A percentile compares a stretch with the other conserved stretches of the same genome.
These are phyloP conservation scores for Albula glossodonta DNA, from an alignment of 2,113 vertebrate species.

Conservation along the genomic window DNA sequence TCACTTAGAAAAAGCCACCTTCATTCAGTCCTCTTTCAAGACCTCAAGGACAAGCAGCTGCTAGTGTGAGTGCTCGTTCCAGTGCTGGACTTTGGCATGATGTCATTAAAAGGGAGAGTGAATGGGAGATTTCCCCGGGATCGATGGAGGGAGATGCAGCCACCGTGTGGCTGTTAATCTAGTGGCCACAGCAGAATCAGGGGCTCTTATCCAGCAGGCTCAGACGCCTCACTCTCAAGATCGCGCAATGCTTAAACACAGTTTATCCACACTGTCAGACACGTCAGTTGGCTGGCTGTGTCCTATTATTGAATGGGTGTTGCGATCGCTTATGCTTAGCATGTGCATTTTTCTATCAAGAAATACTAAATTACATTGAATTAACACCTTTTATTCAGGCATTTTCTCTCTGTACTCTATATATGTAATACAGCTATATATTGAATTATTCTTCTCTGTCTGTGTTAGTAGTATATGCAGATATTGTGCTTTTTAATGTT, in stretches of 20 bases:
- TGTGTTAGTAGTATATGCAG: too few relatives aligned
- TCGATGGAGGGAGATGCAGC: not conserved
- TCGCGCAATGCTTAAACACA: not conserved
- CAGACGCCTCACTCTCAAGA: conserved; percentile 51
- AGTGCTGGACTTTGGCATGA: conserved; percentile 15
- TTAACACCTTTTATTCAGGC: too few relatives aligned
- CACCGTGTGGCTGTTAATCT: conserved; percentile 50
- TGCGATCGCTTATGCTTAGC: not conserved
- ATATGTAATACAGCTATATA: not conserved
- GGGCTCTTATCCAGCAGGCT: conserved; percentile 61
- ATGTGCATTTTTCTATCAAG: not conserved
- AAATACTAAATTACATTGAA: too few relatives aligned
- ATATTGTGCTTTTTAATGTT: too few relatives aligned
- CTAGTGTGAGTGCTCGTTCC: conserved; percentile 27
- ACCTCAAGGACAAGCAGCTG: conserved; percentile 33
- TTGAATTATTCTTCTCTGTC: not conserved
- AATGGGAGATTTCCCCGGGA: not conserved
- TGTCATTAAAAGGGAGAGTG: conserved; percentile 24
- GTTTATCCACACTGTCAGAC: not conserved
- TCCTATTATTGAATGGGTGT: not conserved
- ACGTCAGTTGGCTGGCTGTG: not conserved
- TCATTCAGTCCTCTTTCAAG: not conserved
- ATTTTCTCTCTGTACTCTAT: not conserved
- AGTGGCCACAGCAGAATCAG: not conserved
- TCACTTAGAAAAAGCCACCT: not conserved